Base-by-base conservation (phyloP, 1,140 invertebrate species). In the Aricia agestis region DNA sequence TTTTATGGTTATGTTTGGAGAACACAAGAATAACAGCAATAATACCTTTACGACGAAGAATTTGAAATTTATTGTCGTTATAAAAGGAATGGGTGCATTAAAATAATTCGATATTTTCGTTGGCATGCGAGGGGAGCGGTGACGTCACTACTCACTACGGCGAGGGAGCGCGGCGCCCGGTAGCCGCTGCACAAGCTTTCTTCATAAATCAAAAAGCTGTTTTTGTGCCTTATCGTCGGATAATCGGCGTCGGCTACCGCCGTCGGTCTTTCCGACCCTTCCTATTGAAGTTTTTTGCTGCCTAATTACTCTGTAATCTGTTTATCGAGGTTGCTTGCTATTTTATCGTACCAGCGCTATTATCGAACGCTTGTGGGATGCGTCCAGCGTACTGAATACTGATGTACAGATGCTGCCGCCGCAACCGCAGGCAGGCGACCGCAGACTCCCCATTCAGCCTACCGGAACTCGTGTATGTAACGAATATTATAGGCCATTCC, bases 181-280 rank as follows among this genome's bases (percentile, higher is more conserved):
- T 90, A 90, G 86, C 86, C 81, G 83, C 75, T 79, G 81, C 79
- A 81, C 77, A 65, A 78, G 85, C 84, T 87, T 87, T 88, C 86
- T 87, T 90, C 86, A 90, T 90, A 90, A 90, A 90, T 89, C 88
- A 90, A 90, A 89, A 88, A 81, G 87, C 84, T 88, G 87, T 87
- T 87, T 90, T 90, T 88, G 81, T 88, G 82, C 77, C 79, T 89
- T 90, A 90, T 90, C 88, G 84, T 74, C 81, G 80, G 82, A 87
- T 87, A 88, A 90, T 90, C 85, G 82, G 78, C 81, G 78, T 82
- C 82, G 71, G 85, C 88, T 87, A 89, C 85, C 76, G 82, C 72
- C 76, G 77, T 18, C 32, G n/a, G 68, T 17, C 10, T 18, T 25
- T n/a, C 59, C 59, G 18, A 25, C 25, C 58, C 57, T 69, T 18